Conservation (phyloP, 2,888 invertebrate genomes). For the Laspeyria flexula region DNA sequence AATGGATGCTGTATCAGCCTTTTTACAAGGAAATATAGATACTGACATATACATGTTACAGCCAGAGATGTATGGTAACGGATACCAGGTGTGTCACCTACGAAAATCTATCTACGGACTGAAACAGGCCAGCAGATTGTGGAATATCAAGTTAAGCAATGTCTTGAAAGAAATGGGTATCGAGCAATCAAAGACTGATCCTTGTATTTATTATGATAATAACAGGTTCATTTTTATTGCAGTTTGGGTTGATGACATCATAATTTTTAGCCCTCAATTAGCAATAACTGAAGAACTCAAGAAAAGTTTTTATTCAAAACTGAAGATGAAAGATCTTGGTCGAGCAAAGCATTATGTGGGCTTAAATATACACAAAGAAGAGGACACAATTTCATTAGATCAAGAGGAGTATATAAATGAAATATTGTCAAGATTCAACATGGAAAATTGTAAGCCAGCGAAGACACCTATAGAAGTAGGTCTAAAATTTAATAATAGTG, state of each 20-base stretch:
- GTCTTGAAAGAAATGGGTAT: neutral
- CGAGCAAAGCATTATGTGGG: too few relatives aligned
- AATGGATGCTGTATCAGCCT: slow-evolving; percentile 38
- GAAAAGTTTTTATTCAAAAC: too few relatives aligned
- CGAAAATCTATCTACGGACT: slow-evolving; percentile 24
- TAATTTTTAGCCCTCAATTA: too few relatives aligned
- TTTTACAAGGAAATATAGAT: slow-evolving; percentile 41
- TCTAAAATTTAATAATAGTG: slow-evolving; percentile 27
- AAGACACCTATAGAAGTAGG: slow-evolving; percentile 33
- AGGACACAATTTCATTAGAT: slow-evolving; percentile 9
- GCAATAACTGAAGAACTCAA: slow-evolving; percentile 13
- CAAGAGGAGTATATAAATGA: slow-evolving; percentile 36
- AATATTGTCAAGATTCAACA: slow-evolving; percentile 29
- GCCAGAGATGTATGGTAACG: slow-evolving; percentile 18
- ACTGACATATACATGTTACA: slow-evolving; percentile 40
- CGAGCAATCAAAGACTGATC: neutral
- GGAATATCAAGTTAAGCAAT: neutral
- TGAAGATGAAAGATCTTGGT: too few relatives aligned
- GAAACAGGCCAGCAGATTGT: slow-evolving; percentile 33
- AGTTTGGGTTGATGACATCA: slow-evolving; percentile 27
- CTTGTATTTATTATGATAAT: slow-evolving; percentile 18
- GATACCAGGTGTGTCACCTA: slow-evolving; percentile 27
- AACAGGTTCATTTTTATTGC: slow-evolving; percentile 16
- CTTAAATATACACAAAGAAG: slow-evolving; percentile 12
- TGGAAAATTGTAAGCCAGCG: slow-evolving; percentile 36